Percentiles rank a stretch among this genome's conserved stretches.
These are phyloP conservation scores for Hoplostethus atlanticus DNA, from an alignment of 2,797 vertebrate species.

Conservation along the genomic window DNA sequence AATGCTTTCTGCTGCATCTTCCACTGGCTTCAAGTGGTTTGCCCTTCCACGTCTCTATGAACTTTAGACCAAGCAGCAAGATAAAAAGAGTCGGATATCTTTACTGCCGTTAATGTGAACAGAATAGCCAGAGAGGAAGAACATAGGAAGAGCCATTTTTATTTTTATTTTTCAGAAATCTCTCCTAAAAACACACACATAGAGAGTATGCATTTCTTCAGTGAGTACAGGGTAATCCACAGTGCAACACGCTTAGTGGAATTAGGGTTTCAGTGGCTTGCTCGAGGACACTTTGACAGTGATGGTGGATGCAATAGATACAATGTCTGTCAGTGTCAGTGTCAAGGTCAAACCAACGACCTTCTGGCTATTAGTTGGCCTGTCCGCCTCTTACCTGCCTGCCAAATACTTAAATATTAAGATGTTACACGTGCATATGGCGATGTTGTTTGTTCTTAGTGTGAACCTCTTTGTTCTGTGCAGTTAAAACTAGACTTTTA, in stretches of 20 bases:
- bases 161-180: constrained; percentile 1
- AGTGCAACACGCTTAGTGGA: too few species aligned
- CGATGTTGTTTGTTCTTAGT: neutral
- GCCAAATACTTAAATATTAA: too few species aligned
- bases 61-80: constrained; percentile 14
- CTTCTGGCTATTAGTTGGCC: constrained; percentile 21
- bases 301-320: constrained; percentile 23
- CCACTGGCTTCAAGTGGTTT: constrained; percentile 35
- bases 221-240: too few species aligned
- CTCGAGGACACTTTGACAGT: constrained; percentile 35
- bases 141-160: neutral
- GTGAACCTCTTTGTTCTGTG: neutral
- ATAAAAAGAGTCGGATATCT: constrained; percentile 1
- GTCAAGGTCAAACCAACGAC: constrained; percentile 30
- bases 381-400: neutral
- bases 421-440: too few species aligned
- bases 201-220: neutral
- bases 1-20: constrained; percentile 50
- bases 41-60: constrained; percentile 32
- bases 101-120: constrained; percentile 23
- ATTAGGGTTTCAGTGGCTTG: constrained; percentile 15
- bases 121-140: constrained; percentile 1
- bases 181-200: neutral
- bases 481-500: constrained; percentile 9
- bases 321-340: constrained; percentile 46